Base-by-base conservation (phyloP, 2,113 vertebrate genomes). In the Thymallus thymallus region DNA sequence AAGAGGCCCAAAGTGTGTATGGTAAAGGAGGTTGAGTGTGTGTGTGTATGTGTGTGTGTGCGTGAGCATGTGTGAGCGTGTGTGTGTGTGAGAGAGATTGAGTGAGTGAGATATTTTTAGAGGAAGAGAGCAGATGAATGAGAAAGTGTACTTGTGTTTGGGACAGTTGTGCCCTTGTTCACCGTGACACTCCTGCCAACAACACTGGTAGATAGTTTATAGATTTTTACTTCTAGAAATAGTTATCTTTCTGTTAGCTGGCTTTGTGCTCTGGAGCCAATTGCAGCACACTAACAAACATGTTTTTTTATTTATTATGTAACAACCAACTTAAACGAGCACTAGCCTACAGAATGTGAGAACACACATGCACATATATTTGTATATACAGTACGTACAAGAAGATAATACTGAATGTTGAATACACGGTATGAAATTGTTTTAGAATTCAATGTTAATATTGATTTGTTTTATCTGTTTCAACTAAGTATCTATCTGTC, bases 321-420 rank as follows among this genome's bases (percentile, higher is more conserved):
- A 78, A 72, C 76, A 24, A 75, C 78, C 70, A 63, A 71, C 81
- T 55, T 20, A 29, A 82, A 84, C 1, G 68, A 87, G 77, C 90
- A 86, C 88, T 85, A 77, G 82, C 82, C 84, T 80, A 85, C 69
- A 88, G 85, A 88, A 88, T 84, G 87, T 68, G 62, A 22, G 45
- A 51, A 23, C 32, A 32, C 41, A 35, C 22, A 89, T 82, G 86
- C 90, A 88, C 88, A 88, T 83, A 70, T 61, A 26, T 81, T 85
- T 90, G 88, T 90, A 90, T 88, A 91, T 91, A 51, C 5, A 51
- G 16, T 51, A 90, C 68, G 83, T 91, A 83, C 85, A 85, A 86
- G 76, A 51, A 51, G 48, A 18, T 51, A 51, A 83, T 87, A 76
- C 76, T 85, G 84, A 91, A 89, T 89, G 88, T 89, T 84, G 74